Conservation (phyloP, 2,113 vertebrate genomes). For the Cairina moschata region DNA sequence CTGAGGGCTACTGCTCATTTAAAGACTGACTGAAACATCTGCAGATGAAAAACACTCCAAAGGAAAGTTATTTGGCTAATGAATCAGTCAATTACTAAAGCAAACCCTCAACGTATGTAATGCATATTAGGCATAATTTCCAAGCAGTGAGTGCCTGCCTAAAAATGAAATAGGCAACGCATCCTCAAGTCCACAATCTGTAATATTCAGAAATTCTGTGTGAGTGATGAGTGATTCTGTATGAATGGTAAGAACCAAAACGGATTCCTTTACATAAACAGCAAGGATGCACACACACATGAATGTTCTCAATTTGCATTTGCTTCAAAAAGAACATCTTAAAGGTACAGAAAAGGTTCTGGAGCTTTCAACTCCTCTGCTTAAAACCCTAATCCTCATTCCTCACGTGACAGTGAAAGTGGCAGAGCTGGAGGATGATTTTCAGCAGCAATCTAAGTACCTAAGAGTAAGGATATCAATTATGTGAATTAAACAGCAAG, state of each 20-base stretch:
- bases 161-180: constrained; percentile 13
- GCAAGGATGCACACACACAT: constrained; percentile 25
- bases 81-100: neutral
- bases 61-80: neutral
- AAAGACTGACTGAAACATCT: neutral
- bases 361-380: neutral
- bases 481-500: neutral
- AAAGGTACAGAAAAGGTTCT: neutral
- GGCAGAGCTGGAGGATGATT: neutral
- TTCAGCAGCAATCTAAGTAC: neutral
- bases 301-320: neutral
- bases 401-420: neutral
- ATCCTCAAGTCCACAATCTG: neutral
- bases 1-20: neutral
- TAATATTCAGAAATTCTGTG: neutral
- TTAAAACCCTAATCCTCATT: neutral
- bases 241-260: neutral
- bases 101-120: neutral
- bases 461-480: neutral
- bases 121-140: constrained; percentile 18
- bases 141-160: neutral
- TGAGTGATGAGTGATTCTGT: neutral
- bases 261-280: constrained; percentile 19
- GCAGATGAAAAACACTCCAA: neutral
- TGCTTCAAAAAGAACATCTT: neutral